Base-by-base conservation (phyloP, 2,797 vertebrate species). In the Pseudopleuronectes americanus region DNA sequence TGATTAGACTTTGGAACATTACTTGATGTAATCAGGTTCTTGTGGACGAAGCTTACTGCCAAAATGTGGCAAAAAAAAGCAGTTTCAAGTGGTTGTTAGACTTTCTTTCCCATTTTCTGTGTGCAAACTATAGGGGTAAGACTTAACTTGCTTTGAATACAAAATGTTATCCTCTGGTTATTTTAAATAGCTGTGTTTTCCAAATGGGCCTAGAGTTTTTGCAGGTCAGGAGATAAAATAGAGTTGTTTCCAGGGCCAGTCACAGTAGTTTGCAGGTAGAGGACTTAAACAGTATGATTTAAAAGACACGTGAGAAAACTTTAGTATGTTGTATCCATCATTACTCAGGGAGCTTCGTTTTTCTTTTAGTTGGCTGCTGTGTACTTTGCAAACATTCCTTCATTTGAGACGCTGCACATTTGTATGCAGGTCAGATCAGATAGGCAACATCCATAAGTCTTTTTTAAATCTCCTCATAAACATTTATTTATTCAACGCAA, bases 351-450 rank as follows among this genome's bases (percentile, higher is more conserved):
- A 58, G 47, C 41, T 53, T 74, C 53, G 57, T 23, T 26, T 28
- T 53, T 55, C 33, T 48, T 73, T 38, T 47, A 53, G 14, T 57
- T 36, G 17, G 26, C 24, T 68, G 33, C 61, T 63, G 38, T 68
- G 64, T 53, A 60, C 62, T 66, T 62, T 49, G 71, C 23, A 78
- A 13, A 63, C 43, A 51, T 62, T 69, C 57, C 36, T 66, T 14
- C 43, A 28, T 48, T 57, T 63, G 51, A 69, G 41, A 72, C 12
- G 0, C 22, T 23, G n/a, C 9, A 58, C 24, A 53, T 65, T 19
- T 80, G 63, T 19, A 28, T 49, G 55, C 9, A 22, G 26, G 56
- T 45, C 52, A 68, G 28, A 31, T 31, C 28, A 31, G 7, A 31
- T 2, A 8, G 7, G 5, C 7, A 2, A 31, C 28, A 31, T 31